Evolutionary conservation across 2,888 invertebrate species (phyloP).

Genomic region (Branchellion lobata): DNA sequence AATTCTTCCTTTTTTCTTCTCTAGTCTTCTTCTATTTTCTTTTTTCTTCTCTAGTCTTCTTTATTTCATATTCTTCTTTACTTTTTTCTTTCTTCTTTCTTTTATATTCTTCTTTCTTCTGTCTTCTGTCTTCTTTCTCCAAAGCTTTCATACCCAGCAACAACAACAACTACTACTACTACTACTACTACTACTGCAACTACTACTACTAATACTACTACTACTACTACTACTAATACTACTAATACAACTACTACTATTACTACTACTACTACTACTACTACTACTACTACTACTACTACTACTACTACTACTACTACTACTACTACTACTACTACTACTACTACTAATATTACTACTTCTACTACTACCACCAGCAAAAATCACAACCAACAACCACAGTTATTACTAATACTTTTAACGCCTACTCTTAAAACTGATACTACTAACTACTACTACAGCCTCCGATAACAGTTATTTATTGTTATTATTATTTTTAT

Average conservation of each 20-base stretch:
- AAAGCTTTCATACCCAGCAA: too few relatives aligned
- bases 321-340: constrained; percentile 41
- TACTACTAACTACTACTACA: too few relatives aligned
- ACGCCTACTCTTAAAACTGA: too few relatives aligned
- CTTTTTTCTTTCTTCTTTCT: background rate
- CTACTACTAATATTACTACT: constrained; percentile 35
- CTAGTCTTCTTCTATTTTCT: too few relatives aligned
- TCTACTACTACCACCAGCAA: too few relatives aligned
- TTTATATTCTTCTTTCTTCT: background rate
- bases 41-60: too few relatives aligned
- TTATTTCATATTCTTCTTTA: constrained; percentile 1
- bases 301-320: constrained; percentile 44
- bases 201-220: constrained; percentile 42
- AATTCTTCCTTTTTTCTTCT: too few relatives aligned
- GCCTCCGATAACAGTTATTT: too few relatives aligned
- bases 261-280: constrained; percentile 45
- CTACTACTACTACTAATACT: constrained; percentile 42
- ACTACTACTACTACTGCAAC: constrained; percentile 34
- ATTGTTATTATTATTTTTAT: too few relatives aligned
- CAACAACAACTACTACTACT: constrained; percentile 26
- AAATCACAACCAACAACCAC: too few relatives aligned
- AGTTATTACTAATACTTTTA: too few relatives aligned
- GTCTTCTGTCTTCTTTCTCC: too few relatives aligned
- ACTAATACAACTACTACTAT: constrained; percentile 42
- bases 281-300: constrained; percentile 45